phyloP scores from a whole-genome alignment of 2,888 invertebrate species.

The Cataglyphis albicans region DNA sequence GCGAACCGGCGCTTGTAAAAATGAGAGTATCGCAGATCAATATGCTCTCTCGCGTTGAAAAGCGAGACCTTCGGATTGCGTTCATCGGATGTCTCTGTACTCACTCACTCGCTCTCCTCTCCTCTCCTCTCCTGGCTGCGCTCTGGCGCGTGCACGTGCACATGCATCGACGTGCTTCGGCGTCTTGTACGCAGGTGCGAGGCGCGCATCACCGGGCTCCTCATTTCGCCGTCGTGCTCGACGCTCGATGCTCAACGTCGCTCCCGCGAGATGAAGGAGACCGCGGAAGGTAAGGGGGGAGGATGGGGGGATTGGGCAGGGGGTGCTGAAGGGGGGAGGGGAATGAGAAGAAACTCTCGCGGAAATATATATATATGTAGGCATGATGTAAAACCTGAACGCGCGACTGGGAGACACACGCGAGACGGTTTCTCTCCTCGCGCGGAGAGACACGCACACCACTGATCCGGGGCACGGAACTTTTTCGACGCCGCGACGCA shows the following conservation, averaged over 20 bases:
- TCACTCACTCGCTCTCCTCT: conserved; percentile 62
- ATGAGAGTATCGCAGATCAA: not conserved
- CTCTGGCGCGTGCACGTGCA: conserved; percentile 49
- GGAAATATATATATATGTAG: not conserved
- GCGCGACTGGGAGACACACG: not conserved
- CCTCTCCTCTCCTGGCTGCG: conserved; percentile 45
- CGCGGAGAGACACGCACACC: conserved; percentile 36
- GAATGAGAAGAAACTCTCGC: not conserved
- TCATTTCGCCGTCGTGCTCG: conserved; percentile 30
- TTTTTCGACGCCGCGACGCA: conserved; percentile 34
- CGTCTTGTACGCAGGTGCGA: conserved; percentile 54
- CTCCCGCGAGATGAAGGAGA: not conserved
- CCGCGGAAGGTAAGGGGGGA: not conserved
- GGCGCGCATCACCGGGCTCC: conserved; percentile 25
- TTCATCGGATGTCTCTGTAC: conserved; percentile 57
- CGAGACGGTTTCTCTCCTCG: conserved; percentile 31
- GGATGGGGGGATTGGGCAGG: not conserved
- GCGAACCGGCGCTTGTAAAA: not conserved
- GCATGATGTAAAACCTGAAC: not conserved
- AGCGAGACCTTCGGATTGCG: conserved; percentile 10
- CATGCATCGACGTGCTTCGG: conserved; percentile 50
- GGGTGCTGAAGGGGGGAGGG: no score
- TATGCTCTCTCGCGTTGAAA: not conserved
- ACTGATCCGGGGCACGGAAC: conserved; percentile 25
- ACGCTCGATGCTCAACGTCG: conserved; percentile 33